Evolutionary conservation across 2,888 invertebrate genomes (phyloP), one percentile per base, ranked within the genome.

Genomic region (Agonopterix alstromeriana): DNA sequence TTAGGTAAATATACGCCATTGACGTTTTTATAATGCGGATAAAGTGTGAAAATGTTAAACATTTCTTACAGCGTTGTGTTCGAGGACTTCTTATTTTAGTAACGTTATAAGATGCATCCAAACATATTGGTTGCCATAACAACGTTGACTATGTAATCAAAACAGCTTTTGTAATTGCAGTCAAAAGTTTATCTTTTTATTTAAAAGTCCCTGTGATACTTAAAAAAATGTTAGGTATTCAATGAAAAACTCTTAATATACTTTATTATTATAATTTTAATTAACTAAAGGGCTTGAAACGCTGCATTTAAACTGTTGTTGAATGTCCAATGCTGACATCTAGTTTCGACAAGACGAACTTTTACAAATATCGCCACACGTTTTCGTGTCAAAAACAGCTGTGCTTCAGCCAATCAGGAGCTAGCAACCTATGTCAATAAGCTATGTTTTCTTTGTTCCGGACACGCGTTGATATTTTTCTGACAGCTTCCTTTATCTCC

Each of bases 321-420:
- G 70, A 40, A 65, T 48, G 56, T 61, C 56, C 54, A 53, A 51
- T 74, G 67, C 61, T 69, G 82, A 77, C 78, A 84, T 75, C 85
- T 85, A 65, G 56, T 48, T 53, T 51, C 46, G 48, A 42, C 1
- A n/a, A 12, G 11, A 8, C 3, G 42, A 50, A 42, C 38, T 11
- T 38, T 42, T 8, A 10, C 48, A 51, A 53, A 41, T 47, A 53
- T 46, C 41, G 47, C 48, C 46, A 56, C 47, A 57, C 62, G 45
- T 47, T 10, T 35, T 27, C 35, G 14, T 73, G 83, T 87, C 85
- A 86, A 85, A 86, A 89, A 82, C 88, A 89, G 88, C 88, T 89
- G 88, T 77, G 65, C 54, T 48, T 48, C 49, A 56, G 55, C 88
- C 86, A 87, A 87, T 87, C 74, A 76, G 56, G 62, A 55, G 49